These are phyloP conservation scores for Mus pahari DNA, from an alignment of 2,113 vertebrate genomes.

Conservation along the genomic window DNA sequence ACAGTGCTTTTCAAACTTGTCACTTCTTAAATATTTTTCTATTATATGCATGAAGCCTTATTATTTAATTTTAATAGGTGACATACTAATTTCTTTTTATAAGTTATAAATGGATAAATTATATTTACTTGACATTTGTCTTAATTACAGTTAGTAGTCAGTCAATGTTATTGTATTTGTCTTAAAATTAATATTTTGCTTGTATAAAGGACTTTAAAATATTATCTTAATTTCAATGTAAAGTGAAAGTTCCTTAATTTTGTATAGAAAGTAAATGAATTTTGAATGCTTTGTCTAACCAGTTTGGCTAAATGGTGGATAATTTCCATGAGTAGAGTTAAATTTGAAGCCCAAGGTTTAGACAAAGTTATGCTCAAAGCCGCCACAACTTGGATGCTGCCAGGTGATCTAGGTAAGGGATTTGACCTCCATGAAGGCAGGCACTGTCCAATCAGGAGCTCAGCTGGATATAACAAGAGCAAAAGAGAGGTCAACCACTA, in stretches of 20 bases:
- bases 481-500: neutral
- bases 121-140: neutral
- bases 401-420: neutral
- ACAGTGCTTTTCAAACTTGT: neutral
- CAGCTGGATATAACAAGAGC: neutral
- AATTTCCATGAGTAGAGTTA: neutral
- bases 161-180: neutral
- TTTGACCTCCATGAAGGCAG: neutral
- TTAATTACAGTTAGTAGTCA: conserved; percentile 37
- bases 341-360: neutral
- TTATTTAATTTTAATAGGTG: conserved; percentile 1
- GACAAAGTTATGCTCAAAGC: neutral
- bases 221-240: neutral
- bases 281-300: neutral
- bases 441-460: neutral
- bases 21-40: neutral
- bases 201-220: neutral
- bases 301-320: neutral
- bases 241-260: neutral
- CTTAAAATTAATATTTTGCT: conserved; percentile 12
- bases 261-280: neutral
- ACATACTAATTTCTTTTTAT: neutral
- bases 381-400: neutral
- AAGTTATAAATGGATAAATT: neutral
- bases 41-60: neutral